Percentiles rank a stretch among this genome's conserved stretches.
Evolutionary conservation across 2,888 invertebrate genomes (phyloP).

Genomic region (Euclidia mi): DNA sequence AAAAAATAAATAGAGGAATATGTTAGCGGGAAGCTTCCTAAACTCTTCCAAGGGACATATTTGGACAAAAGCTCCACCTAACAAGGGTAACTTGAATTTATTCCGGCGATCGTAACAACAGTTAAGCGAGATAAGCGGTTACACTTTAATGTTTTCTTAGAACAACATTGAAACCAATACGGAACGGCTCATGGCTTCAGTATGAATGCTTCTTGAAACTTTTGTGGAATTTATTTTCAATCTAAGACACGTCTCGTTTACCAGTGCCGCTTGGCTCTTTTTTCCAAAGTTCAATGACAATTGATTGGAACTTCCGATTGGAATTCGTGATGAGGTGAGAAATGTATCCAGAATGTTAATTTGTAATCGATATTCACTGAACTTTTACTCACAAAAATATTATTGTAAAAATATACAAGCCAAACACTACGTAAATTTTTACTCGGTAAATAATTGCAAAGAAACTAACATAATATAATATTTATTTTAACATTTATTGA

Average conservation of each 20-base stretch:
- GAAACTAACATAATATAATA: too few relatives aligned
- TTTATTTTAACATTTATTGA: too few relatives aligned
- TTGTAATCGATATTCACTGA: constrained; percentile 18
- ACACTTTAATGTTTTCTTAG: constrained; percentile 32
- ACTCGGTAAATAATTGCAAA: too few relatives aligned
- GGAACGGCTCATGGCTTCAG: constrained; percentile 19
- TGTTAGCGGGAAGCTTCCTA: constrained; percentile 29
- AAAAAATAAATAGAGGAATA: constrained; percentile 39
- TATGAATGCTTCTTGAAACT: constrained; percentile 19
- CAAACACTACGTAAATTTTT: too few relatives aligned
- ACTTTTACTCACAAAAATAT: neutral
- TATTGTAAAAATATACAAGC: too few relatives aligned
- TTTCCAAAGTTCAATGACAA: constrained; percentile 30
- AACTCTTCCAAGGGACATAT: constrained; percentile 50
- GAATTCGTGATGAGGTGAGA: constrained; percentile 38
- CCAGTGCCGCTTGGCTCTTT: constrained; percentile 12
- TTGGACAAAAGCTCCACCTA: constrained; percentile 49
- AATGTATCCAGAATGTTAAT: constrained; percentile 40
- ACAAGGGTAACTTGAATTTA: constrained; percentile 57
- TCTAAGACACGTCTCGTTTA: constrained; percentile 17
- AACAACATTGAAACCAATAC: constrained; percentile 31
- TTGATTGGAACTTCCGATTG: constrained; percentile 42
- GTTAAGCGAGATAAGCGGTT: constrained; percentile 51
- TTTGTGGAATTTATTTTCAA: constrained; percentile 9
- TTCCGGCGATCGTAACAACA: constrained; percentile 55